A percentile compares a stretch with the other conserved stretches of the same genome.
Evolutionary conservation across 2,797 vertebrate genomes (phyloP).

Genomic region (Lepus townsendii): DNA sequence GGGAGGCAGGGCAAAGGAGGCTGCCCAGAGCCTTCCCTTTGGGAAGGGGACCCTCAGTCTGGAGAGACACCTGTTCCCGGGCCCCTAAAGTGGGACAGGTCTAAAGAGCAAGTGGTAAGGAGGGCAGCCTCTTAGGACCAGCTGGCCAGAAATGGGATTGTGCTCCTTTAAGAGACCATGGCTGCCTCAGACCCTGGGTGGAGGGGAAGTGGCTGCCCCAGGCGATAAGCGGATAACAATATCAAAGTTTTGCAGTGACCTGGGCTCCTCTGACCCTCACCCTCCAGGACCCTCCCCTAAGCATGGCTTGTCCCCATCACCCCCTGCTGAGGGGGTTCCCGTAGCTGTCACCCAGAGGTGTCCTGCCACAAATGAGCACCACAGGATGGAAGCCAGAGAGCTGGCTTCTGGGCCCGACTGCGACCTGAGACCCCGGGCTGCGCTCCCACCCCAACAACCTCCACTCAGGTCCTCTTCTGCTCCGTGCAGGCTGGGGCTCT

Average conservation of each 20-base stretch:
- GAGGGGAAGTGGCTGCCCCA: constrained; percentile 88
- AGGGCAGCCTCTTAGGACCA: not conserved
- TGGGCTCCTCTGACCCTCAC: constrained; percentile 65
- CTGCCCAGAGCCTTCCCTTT: not conserved
- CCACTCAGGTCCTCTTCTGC: not conserved
- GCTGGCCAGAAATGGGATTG: constrained; percentile 45
- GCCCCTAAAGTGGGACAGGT: not conserved
- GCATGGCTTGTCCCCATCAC: too few species aligned
- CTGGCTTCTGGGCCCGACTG: not conserved
- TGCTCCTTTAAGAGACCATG: constrained; percentile 82
- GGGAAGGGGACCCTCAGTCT: not conserved
- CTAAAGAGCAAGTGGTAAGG: not conserved
- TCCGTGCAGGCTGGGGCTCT: not conserved
- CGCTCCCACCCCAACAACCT: not conserved
- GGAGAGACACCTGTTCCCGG: not conserved
- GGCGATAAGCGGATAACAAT: constrained; percentile 87
- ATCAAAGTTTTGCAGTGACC: constrained; percentile 85
- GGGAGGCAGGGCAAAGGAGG: not conserved
- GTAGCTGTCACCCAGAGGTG: not conserved
- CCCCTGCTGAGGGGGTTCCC: not conserved
- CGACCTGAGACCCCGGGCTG: not conserved
- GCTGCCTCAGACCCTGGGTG: constrained; percentile 79
- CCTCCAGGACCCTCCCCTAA: not conserved
- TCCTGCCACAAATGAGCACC: not conserved
- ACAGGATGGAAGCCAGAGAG: not conserved